phyloP scores from a whole-genome alignment of 2,888 invertebrate species.

The Cylloceria caligata region DNA sequence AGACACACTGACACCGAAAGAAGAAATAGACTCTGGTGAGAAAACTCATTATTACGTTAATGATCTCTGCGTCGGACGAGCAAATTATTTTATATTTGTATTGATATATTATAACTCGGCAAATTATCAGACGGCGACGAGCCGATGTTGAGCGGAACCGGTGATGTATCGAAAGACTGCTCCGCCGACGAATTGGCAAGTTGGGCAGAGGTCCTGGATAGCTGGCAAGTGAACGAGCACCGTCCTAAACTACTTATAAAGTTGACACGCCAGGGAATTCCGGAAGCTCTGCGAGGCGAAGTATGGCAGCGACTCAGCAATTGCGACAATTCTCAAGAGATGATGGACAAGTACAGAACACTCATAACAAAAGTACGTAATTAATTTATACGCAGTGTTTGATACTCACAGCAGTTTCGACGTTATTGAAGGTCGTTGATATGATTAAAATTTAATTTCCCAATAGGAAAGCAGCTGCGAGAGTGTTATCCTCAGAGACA shows the following conservation, averaged over 20 bases:
- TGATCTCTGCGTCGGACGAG: not conserved
- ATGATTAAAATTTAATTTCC: slow-evolving; percentile 34
- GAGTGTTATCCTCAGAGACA: slow-evolving; percentile 97
- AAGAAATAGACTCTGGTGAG: slow-evolving; percentile 89
- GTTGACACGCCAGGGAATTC: slow-evolving; percentile 95
- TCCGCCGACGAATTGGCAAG: slow-evolving; percentile 95
- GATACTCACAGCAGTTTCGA: not conserved
- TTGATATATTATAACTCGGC: not conserved
- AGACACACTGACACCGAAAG: slow-evolving; percentile 91
- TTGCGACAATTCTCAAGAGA: slow-evolving; percentile 92
- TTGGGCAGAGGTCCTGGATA: slow-evolving; percentile 95
- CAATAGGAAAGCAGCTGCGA: slow-evolving; percentile 96
- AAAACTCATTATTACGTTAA: slow-evolving; percentile 33
- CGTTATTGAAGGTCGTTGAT: not conserved
- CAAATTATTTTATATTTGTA: not conserved
- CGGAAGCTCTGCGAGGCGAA: slow-evolving; percentile 97
- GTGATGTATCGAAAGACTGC: slow-evolving; percentile 98
- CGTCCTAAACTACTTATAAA: slow-evolving; percentile 93
- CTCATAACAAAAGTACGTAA: slow-evolving; percentile 92
- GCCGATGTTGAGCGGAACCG: slow-evolving; percentile 98
- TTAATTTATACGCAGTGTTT: not conserved
- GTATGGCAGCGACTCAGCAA: slow-evolving; percentile 98
- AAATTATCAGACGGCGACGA: slow-evolving; percentile 92
- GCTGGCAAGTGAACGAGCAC: slow-evolving; percentile 88
- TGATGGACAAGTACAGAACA: slow-evolving; percentile 96